These are phyloP conservation scores for Cerastoderma edule DNA, from an alignment of 2,888 invertebrate genomes.

Conservation along the genomic window DNA sequence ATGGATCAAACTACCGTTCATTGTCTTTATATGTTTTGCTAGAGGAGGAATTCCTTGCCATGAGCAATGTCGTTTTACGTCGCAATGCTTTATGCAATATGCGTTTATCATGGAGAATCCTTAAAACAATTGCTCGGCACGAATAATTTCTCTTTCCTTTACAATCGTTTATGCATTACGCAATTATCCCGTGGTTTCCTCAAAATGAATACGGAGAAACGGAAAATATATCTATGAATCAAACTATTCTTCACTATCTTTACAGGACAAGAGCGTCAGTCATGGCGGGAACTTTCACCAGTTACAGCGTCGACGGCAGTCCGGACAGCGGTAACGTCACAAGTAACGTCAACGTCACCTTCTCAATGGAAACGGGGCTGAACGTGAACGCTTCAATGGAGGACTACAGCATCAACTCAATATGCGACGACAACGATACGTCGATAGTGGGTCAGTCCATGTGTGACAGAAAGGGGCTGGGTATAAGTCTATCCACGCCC, in stretches of 20 bases:
- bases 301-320: slow-evolving; percentile 2
- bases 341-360: slow-evolving; percentile 4
- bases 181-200: no score
- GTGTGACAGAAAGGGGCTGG: slow-evolving; percentile 64
- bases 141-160: no score
- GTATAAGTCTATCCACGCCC: slow-evolving; percentile 73
- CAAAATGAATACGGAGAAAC: no score
- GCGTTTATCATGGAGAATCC: no score
- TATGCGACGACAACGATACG: slow-evolving; percentile 44
- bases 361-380: background rate
- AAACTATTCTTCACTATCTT: no score
- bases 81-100: no score
- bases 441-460: slow-evolving; percentile 41
- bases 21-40: no score
- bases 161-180: no score
- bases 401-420: slow-evolving; percentile 51
- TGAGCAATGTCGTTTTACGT: no score
- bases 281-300: slow-evolving; percentile 9
- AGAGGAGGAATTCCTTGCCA: no score
- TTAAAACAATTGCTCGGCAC: no score
- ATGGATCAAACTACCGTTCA: background rate
- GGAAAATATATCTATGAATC: no score
- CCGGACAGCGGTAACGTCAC: slow-evolving; percentile 8
- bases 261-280: background rate
- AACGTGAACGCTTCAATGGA: slow-evolving; percentile 28